Evolutionary conservation across 1,140 invertebrate species (phyloP).

Genomic region (Drosophila jambulina): DNA sequence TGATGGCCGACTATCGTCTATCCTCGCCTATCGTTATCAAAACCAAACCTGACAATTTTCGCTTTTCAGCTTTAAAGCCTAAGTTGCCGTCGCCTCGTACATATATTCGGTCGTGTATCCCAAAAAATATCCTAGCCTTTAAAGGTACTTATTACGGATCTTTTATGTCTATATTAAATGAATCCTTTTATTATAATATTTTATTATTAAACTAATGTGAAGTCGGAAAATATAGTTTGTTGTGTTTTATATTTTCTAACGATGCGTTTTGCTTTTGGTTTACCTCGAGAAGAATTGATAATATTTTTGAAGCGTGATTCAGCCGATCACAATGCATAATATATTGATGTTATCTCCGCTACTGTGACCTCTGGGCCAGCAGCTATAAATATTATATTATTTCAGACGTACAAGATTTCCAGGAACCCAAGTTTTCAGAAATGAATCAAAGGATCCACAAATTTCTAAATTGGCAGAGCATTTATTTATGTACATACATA

Average conservation of each 20-base stretch:
- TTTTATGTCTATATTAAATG: background rate
- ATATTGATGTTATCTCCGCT: background rate
- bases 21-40: background rate
- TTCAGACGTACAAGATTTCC: background rate
- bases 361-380: background rate
- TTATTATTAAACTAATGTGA: background rate
- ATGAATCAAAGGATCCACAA: background rate
- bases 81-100: too few species aligned
- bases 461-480: background rate
- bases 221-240: background rate
- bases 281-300: background rate
- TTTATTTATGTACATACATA: too few species aligned
- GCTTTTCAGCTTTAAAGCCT: background rate
- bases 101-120: background rate
- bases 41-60: background rate
- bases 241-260: background rate
- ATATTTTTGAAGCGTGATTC: background rate
- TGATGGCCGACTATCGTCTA: background rate
- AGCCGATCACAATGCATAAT: background rate
- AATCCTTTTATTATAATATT: background rate
- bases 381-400: conserved; percentile 3
- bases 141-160: background rate
- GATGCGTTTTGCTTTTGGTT: background rate
- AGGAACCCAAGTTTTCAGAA: background rate
- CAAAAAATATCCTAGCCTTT: too few species aligned